phyloP scores from a whole-genome alignment of 2,888 invertebrate species.

The Tetropium fuscum region DNA sequence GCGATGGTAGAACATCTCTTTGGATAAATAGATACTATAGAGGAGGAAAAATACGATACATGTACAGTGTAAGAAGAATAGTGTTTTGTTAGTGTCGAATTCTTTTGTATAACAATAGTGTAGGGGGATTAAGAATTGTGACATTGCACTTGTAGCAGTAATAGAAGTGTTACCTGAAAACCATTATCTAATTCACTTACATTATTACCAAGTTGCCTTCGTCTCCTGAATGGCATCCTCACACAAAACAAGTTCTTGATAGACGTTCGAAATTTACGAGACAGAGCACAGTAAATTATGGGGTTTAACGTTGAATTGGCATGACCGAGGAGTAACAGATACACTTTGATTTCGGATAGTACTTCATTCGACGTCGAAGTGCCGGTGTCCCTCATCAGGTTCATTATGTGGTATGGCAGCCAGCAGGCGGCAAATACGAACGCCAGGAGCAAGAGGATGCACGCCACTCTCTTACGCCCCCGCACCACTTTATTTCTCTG shows the following conservation, averaged over 20 bases:
- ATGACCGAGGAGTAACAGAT: constrained; percentile 79
- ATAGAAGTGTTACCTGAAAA: too few species aligned
- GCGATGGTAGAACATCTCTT: too few species aligned
- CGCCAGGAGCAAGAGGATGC: constrained; percentile 79
- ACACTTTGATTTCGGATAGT: constrained; percentile 67
- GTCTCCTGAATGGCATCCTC: constrained; percentile 54
- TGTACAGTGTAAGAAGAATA: too few species aligned
- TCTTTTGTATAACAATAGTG: too few species aligned
- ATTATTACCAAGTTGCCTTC: constrained; percentile 37
- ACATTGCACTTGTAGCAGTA: too few species aligned
- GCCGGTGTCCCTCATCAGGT: constrained; percentile 74
- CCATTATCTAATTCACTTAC: too few species aligned
- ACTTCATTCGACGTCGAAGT: constrained; percentile 29
- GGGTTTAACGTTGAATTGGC: constrained; percentile 84
- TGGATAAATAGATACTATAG: too few species aligned
- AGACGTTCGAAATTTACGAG: constrained; percentile 77
- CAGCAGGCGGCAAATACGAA: constrained; percentile 83
- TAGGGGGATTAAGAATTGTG: too few species aligned
- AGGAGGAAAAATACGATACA: too few species aligned
- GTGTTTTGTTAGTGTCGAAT: too few species aligned
- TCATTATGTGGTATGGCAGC: constrained; percentile 81
- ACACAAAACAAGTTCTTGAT: constrained; percentile 69
- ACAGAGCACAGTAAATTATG: constrained; percentile 81
- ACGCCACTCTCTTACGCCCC: constrained; percentile 79
- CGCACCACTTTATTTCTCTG: constrained; percentile 75